Base-by-base conservation (phyloP, 2,113 vertebrate species). In the Panthera leo region DNA sequence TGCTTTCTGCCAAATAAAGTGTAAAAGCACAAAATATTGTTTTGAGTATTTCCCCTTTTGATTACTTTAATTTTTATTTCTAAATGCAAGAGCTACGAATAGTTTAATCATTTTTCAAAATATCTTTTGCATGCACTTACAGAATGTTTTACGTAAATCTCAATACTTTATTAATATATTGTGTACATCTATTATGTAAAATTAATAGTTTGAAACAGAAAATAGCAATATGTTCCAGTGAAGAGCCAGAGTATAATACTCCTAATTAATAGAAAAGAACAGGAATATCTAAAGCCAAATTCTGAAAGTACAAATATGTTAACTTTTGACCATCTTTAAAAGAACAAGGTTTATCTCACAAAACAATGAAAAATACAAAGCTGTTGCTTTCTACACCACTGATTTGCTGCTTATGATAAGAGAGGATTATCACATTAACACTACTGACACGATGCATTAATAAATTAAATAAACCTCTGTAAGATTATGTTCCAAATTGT, bases 151-250 rank as follows among this genome's bases (percentile, higher is more conserved):
- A 70, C 42, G 63, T 83, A 94, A 97, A 97, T 61, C 36, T 76
- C 16, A 68, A 18, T 82, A 79, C 25, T 97, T 94, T 96, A 90
- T 95, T 92, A 90, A 96, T 89, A 45, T 94, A 73, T 89, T 98
- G 58, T 90, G 61, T 34, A 97, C 36, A 45, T 93, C 94, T 7
- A 48, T 85, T 93, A 95, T 76, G 29, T 79, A 98, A 98, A 97
- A 23, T 53, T 96, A 97, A 94, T 80, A 70, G 58, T 98, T 97
- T 96, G 94, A 68, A 95, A 98, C 96, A 3, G 75, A 94, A 94
- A 96, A 79, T 67, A 91, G 29, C 85, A 89, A 25, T 67, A 75
- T 89, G 8, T 93, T 96, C 90, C 96, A 95, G 48, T 73, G 53
- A 80, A 87, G 34, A 94, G 42, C 85, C 73, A 76, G 3, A 71